These are phyloP conservation scores for Acropternis orthonyx DNA, from an alignment of 2,797 vertebrate genomes.

Conservation along the genomic window DNA sequence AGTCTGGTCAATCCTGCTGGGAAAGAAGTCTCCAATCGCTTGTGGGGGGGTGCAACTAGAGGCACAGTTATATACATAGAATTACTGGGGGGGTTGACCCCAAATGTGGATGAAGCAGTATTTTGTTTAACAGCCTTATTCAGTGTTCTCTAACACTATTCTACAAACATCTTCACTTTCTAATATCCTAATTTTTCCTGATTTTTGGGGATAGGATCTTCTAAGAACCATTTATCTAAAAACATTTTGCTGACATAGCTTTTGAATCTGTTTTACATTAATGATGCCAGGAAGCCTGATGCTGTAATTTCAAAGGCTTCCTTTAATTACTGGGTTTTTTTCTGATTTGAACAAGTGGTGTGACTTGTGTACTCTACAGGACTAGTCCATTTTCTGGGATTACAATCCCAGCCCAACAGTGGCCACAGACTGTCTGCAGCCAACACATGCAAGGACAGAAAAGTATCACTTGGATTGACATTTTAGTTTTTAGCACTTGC, in stretches of 20 bases:
- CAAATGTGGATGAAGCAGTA: not conserved
- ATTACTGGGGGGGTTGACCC: not conserved
- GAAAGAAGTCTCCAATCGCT: not conserved
- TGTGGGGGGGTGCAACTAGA: not conserved
- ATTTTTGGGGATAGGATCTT: not conserved
- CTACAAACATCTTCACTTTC: not conserved
- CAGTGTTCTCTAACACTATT: not conserved
- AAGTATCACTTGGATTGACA: not conserved
- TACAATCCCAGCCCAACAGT: not conserved
- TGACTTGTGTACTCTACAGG: not conserved
- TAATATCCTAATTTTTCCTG: not conserved
- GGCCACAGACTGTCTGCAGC: not conserved
- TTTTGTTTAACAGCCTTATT: not conserved
- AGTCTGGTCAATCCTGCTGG: not conserved
- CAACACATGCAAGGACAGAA: not conserved
- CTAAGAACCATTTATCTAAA: not conserved
- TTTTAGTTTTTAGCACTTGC: not conserved
- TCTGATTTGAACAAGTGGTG: not conserved
- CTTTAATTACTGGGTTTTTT: not conserved
- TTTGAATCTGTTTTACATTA: not conserved
- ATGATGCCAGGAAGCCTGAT: not conserved
- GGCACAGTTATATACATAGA: not conserved
- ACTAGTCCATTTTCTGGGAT: not conserved
- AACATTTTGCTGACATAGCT: not conserved
- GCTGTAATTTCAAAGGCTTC: not conserved